Percentiles rank a stretch among this genome's conserved stretches.
phyloP scores from a whole-genome alignment of 2,888 invertebrate species.

The Neocrepidodera transversa region DNA sequence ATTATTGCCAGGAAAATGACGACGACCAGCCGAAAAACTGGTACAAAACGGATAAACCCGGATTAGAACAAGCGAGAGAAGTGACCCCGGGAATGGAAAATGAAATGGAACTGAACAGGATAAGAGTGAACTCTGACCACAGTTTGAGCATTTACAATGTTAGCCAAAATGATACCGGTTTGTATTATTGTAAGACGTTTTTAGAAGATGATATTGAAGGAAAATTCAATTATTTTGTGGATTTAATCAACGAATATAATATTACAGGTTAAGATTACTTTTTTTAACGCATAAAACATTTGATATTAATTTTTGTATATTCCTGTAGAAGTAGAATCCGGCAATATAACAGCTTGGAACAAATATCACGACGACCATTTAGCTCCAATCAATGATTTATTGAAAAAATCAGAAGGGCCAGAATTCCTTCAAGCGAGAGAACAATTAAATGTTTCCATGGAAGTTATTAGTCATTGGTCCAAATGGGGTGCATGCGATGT shows the following conservation, averaged over 20 bases:
- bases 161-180: slow-evolving; percentile 57
- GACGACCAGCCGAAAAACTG: slow-evolving; percentile 61
- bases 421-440: slow-evolving; percentile 60
- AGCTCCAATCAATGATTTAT: slow-evolving; percentile 60
- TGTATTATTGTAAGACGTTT: slow-evolving; percentile 63
- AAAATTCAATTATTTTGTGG: slow-evolving; percentile 59
- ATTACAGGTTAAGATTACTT: slow-evolving; percentile 11
- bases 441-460: slow-evolving; percentile 57
- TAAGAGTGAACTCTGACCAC: slow-evolving; percentile 60
- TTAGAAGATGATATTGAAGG: slow-evolving; percentile 56
- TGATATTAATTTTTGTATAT: neutral
- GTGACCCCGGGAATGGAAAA: slow-evolving; percentile 60
- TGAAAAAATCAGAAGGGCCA: slow-evolving; percentile 57
- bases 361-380: slow-evolving; percentile 62
- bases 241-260: slow-evolving; percentile 18
- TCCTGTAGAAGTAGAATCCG: slow-evolving; percentile 51
- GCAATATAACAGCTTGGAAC: slow-evolving; percentile 62
- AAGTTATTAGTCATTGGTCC: slow-evolving; percentile 64
- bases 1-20: slow-evolving; percentile 61
- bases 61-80: slow-evolving; percentile 53
- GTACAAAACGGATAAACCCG: slow-evolving; percentile 60
- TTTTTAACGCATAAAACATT: too few relatives aligned
- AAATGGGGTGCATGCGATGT: slow-evolving; percentile 65
- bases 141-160: slow-evolving; percentile 61
- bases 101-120: slow-evolving; percentile 58